Conservation (phyloP, 2,888 invertebrate genomes). For the Phanerotoma sp. region DNA sequence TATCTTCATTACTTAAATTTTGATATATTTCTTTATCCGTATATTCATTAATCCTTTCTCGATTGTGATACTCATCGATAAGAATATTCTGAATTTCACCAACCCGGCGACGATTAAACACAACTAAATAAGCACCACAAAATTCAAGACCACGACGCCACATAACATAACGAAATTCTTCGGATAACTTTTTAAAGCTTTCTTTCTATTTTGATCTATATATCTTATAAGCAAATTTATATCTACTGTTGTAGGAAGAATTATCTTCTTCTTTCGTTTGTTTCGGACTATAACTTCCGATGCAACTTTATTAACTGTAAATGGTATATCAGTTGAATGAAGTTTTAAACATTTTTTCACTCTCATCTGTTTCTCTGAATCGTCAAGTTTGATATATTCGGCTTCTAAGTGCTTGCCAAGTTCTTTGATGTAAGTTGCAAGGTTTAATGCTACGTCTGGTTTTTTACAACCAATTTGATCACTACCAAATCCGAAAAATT, state of each 20-base stretch:
- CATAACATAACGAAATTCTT: constrained; percentile 4
- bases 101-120: constrained; percentile 33
- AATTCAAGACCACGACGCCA: constrained; percentile 26
- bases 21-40: constrained; percentile 22
- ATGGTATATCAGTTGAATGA: neutral
- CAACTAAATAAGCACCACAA: constrained; percentile 22
- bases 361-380: neutral
- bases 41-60: constrained; percentile 25
- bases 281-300: neutral
- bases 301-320: neutral
- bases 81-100: constrained; percentile 32
- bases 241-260: constrained; percentile 9
- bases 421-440: constrained; percentile 16
- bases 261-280: constrained; percentile 6
- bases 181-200: neutral
- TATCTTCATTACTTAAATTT: constrained; percentile 10
- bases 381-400: constrained; percentile 11
- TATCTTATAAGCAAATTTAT: constrained; percentile 13
- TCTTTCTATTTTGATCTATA: neutral
- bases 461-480: neutral
- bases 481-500: constrained; percentile 3
- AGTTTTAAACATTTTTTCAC: constrained; percentile 6
- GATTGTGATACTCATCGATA: constrained; percentile 28
- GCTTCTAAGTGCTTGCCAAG: constrained; percentile 7
- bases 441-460: constrained; percentile 1